Conservation (phyloP, 2,888 invertebrate genomes). For the Chaetoderma sp. region DNA sequence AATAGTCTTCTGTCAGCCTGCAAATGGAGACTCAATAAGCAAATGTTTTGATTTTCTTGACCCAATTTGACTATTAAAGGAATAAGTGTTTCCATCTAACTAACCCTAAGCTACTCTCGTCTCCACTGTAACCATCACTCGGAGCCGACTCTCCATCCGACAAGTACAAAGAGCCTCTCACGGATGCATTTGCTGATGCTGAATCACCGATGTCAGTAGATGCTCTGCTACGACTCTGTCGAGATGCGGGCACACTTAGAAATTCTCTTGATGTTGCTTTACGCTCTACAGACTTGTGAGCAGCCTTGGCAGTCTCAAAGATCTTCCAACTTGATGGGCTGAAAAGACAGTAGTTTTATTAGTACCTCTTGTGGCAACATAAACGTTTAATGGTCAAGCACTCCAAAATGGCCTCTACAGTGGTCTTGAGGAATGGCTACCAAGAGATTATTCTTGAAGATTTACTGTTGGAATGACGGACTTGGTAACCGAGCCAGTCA, state of each 20-base stretch:
- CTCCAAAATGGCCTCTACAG: no score
- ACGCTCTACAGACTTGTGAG: slow-evolving; percentile 39
- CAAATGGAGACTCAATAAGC: no score
- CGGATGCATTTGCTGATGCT: slow-evolving; percentile 38
- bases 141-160: slow-evolving; percentile 64
- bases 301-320: slow-evolving; percentile 83
- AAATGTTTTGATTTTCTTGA: no score
- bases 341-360: slow-evolving; percentile 52
- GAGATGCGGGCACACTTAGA: slow-evolving; percentile 20
- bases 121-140: slow-evolving; percentile 61
- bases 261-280: not conserved
- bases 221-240: slow-evolving; percentile 31
- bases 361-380: no score
- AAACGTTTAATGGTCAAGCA: no score
- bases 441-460: no score
- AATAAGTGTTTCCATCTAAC: no score
- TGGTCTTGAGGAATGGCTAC: no score
- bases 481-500: no score
- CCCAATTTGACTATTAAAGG: no score
- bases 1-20: no score
- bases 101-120: slow-evolving; percentile 47
- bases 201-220: slow-evolving; percentile 36
- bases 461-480: no score
- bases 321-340: slow-evolving; percentile 88
- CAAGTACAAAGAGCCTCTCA: slow-evolving; percentile 54